Conservation (phyloP, 1,140 invertebrate species). For the Orchestia grillus region DNA sequence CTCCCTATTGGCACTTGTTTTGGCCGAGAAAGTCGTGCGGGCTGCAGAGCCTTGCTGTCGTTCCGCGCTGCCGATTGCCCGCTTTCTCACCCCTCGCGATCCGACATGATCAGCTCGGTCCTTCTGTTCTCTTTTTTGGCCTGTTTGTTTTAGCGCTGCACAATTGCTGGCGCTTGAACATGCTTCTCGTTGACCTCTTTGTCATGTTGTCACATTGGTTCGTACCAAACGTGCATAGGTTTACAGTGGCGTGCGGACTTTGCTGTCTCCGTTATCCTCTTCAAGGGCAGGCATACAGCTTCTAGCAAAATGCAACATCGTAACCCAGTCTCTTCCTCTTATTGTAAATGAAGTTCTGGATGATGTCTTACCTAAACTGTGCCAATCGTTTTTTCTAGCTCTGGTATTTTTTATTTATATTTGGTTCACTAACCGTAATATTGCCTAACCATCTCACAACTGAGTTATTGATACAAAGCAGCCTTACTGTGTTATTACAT, state of each 20-base stretch:
- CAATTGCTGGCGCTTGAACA: neutral
- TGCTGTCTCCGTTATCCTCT: neutral
- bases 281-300: neutral
- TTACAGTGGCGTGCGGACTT: neutral
- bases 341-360: neutral
- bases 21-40: neutral
- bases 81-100: slow-evolving; percentile 20
- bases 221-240: neutral
- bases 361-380: neutral
- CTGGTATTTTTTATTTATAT: neutral
- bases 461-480: neutral
- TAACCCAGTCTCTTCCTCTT: neutral
- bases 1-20: neutral
- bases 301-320: neutral
- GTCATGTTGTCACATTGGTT: neutral
- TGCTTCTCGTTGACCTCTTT: neutral
- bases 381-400: neutral
- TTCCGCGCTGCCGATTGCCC: neutral
- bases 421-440: neutral
- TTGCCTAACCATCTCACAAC: neutral
- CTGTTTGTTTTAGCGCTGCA: neutral
- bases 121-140: neutral
- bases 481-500: neutral
- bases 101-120: neutral
- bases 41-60: neutral